Percentiles rank a stretch among this genome's conserved stretches.
phyloP scores from a whole-genome alignment of 2,113 vertebrate species.

The Pseudonaja textilis region DNA sequence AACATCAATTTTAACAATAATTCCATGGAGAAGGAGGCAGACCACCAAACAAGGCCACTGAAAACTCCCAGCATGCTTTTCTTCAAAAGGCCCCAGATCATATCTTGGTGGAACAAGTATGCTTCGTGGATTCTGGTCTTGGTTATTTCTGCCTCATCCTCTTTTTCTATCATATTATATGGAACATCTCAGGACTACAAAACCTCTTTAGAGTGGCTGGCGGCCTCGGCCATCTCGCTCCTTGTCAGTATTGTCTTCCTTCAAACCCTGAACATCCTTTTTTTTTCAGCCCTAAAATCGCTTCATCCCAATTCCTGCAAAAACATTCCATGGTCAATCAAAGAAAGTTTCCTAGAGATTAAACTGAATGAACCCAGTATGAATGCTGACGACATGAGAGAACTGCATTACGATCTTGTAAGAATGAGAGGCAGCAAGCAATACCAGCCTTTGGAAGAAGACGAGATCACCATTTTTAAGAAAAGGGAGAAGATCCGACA shows the following conservation, averaged over 20 bases:
- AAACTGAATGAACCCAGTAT: rapidly evolving
- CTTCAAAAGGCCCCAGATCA: rapidly evolving
- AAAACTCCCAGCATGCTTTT: background rate
- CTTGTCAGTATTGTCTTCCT: constrained; percentile 53
- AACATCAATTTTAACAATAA: background rate
- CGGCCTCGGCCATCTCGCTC: constrained; percentile 60
- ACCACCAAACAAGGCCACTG: background rate
- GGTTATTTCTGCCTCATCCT: constrained; percentile 30
- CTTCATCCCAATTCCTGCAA: constrained; percentile 38
- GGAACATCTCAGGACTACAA: constrained; percentile 67
- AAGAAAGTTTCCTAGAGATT: constrained; percentile 35
- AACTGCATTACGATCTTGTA: background rate
- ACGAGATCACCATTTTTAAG: constrained; percentile 45
- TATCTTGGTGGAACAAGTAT: constrained; percentile 22
- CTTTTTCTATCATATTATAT: constrained; percentile 66
- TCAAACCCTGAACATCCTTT: constrained; percentile 46
- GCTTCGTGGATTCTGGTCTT: constrained; percentile 57
- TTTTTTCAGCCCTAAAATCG: constrained; percentile 27
- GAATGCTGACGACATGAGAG: background rate
- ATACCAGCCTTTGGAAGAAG: constrained; percentile 57
- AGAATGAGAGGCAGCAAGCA: constrained; percentile 8
- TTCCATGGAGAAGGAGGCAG: background rate
- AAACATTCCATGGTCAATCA: constrained; percentile 58
- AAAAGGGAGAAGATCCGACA: constrained; percentile 39
- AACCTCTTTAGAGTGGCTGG: constrained; percentile 68